Percentiles rank a stretch among this genome's conserved stretches.
Evolutionary conservation across 2,113 vertebrate genomes (phyloP).

Genomic region (Oceanodroma tethys): DNA sequence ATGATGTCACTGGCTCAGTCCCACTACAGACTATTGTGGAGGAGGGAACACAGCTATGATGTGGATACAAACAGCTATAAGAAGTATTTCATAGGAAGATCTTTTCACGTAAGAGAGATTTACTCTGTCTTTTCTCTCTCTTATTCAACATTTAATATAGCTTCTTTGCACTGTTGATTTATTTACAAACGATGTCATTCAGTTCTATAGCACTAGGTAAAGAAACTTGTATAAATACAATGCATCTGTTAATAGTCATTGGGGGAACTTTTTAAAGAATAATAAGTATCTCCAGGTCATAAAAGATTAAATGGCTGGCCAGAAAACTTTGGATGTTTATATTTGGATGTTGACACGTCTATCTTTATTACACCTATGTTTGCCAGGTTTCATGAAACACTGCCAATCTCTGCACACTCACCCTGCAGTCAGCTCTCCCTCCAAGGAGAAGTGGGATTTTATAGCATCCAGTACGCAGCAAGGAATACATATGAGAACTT

Average conservation of each 20-base stretch:
- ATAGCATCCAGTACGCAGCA: not conserved
- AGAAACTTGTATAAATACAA: not conserved
- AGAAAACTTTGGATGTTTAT: slow-evolving; percentile 15
- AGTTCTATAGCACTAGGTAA: not conserved
- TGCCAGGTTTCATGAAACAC: slow-evolving; percentile 38
- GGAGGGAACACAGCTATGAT: not conserved
- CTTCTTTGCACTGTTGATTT: not conserved
- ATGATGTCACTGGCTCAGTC: not conserved
- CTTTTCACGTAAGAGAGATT: not conserved
- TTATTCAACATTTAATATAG: not conserved
- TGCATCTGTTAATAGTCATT: not conserved
- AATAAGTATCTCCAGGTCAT: not conserved
- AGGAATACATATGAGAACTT: not conserved
- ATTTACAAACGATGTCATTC: not conserved
- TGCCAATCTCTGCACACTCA: not conserved
- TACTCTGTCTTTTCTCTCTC: not conserved
- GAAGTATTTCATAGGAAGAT: not conserved
- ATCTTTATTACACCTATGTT: not conserved
- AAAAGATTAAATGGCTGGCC: not conserved
- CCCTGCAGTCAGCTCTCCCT: not conserved
- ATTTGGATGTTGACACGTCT: not conserved
- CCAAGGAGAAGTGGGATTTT: not conserved
- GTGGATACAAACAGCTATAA: not conserved
- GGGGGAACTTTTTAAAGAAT: not conserved
- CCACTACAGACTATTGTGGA: not conserved